phyloP scores from a whole-genome alignment of 2,113 vertebrate species.

The Athene cunicularia region DNA sequence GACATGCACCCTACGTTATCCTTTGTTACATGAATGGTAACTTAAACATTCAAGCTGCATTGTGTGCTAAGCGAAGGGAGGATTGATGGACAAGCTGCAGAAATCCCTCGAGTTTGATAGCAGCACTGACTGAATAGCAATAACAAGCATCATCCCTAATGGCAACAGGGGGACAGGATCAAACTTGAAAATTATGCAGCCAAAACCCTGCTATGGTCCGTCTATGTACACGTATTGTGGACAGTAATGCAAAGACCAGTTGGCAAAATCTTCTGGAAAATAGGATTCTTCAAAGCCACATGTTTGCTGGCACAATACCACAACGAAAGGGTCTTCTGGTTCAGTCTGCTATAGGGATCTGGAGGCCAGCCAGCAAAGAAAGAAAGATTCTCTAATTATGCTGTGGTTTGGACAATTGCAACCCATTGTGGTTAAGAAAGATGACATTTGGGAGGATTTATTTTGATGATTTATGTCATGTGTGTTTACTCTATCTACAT shows the following conservation, averaged over 20 bases:
- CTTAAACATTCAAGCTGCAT: background rate
- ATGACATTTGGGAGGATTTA: constrained; percentile 50
- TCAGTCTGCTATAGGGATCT: background rate
- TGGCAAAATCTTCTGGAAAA: background rate
- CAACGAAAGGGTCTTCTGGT: background rate
- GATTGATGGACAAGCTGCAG: constrained; percentile 21
- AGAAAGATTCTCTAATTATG: constrained; percentile 55
- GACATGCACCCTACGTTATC: background rate
- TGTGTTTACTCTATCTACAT: background rate
- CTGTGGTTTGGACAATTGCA: constrained; percentile 57
- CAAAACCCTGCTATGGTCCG: accelerated
- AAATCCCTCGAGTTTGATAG: background rate
- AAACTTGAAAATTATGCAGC: background rate
- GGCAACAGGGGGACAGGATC: background rate
- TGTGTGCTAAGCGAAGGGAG: background rate
- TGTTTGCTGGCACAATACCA: background rate
- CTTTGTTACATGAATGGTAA: background rate
- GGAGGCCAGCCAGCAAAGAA: background rate
- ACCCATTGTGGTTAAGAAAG: constrained; percentile 62
- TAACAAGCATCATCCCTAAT: background rate
- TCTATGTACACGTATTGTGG: accelerated
- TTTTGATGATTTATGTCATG: constrained; percentile 53
- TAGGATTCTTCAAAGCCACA: background rate
- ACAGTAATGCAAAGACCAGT: background rate
- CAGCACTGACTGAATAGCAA: background rate